Base-by-base conservation (phyloP, 2,797 vertebrate genomes). In the Ctenopoma kingsleyae region DNA sequence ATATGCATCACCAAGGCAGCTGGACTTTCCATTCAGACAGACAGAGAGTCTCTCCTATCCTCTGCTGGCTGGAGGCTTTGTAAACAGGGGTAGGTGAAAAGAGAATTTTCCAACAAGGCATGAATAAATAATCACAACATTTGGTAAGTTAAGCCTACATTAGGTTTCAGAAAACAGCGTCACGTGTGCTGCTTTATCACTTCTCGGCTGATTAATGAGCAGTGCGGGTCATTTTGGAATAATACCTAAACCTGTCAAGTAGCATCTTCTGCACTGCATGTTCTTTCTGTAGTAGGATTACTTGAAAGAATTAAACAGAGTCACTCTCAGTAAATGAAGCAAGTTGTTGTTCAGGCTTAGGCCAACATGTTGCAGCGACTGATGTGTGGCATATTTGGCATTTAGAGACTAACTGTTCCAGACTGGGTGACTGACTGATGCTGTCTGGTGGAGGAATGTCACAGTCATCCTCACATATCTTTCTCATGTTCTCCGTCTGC, bases 381-480 rank as follows among this genome's bases (percentile, higher is more conserved):
- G 64, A 60, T 74, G 19, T 50, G 48, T 64, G 64, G 44, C 19
- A 27, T 75, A 71, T 63, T 74, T 66, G 70, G 55, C 54, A 2
- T 70, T 84, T 66, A 41, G 38, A 75, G 52, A 48, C 58, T 5
- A 47, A 78, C 84, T 90, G 82, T 89, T 87, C 86, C 85, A 85
- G 65, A 80, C 67, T 32, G 66, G 56, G 40, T 77, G 84, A 83
- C 80, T 87, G 82, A 76, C 74, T 76, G 78, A 64, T 62, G 67
- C 69, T 78, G 78, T 74, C 80, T 81, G 80, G 71, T 79, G 67
- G 40, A 80, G 67, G 80, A 89, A 84, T 85, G 86, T 82, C 82
- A 77, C 76, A 76, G 77, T 87, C 82, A 89, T 83, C 75, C 78
- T 78, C 86, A 64, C 83, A 79, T 68, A 80, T 81, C 77, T 84